These are phyloP conservation scores for Zaprionus africanus DNA, from an alignment of 1,140 invertebrate genomes.

Conservation along the genomic window DNA sequence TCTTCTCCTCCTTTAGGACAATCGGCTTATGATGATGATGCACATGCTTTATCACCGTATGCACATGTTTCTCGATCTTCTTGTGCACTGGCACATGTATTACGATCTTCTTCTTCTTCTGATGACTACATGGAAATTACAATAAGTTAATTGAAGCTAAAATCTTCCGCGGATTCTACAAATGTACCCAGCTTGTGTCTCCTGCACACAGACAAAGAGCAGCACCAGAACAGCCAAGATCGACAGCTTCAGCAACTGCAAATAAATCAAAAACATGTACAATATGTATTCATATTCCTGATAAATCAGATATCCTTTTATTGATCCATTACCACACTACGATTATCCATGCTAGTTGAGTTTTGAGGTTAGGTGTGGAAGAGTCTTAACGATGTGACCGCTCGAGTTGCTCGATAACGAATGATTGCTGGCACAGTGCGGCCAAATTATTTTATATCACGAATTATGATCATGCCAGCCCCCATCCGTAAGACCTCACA, in stretches of 20 bases:
- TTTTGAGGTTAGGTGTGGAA: constrained; percentile 28
- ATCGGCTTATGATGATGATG: constrained; percentile 84
- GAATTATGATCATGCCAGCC: constrained; percentile 16
- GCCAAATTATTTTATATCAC: constrained; percentile 73
- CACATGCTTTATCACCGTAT: constrained; percentile 79
- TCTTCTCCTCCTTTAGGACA: constrained; percentile 82
- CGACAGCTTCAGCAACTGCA: constrained; percentile 63
- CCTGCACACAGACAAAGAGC: constrained; percentile 57
- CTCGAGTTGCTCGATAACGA: constrained; percentile 49
- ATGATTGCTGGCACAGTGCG: constrained; percentile 67
- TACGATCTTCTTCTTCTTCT: constrained; percentile 82
- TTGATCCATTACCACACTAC: constrained; percentile 58
- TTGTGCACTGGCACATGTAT: constrained; percentile 83
- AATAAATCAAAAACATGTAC: background rate
- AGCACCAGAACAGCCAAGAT: constrained; percentile 59
- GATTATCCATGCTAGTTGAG: constrained; percentile 67
- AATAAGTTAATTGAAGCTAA: background rate
- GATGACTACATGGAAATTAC: constrained; percentile 42
- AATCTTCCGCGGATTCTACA: background rate
- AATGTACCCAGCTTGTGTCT: constrained; percentile 68
- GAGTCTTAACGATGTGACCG: constrained; percentile 50
- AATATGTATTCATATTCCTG: background rate
- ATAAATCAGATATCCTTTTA: constrained; percentile 8
- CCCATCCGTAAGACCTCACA: background rate
- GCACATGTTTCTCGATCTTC: constrained; percentile 82